Percentiles rank a stretch among this genome's conserved stretches.
Conservation (phyloP, 2,113 vertebrate species). For the Scalopus aquaticus region DNA sequence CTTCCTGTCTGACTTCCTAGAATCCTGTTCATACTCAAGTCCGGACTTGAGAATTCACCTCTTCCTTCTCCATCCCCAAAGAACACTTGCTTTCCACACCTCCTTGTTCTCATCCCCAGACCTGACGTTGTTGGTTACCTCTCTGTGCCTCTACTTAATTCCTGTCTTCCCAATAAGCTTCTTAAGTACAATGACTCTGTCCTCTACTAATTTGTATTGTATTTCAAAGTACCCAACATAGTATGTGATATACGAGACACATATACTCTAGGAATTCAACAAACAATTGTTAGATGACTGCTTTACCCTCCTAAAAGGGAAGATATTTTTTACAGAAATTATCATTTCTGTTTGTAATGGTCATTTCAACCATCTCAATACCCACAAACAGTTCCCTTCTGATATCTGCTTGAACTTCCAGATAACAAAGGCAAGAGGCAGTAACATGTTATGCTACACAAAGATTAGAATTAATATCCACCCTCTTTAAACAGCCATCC, state of each 20-base stretch:
- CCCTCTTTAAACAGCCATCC: constrained; percentile 77
- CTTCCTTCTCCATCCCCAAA: background rate
- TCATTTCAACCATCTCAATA: constrained; percentile 59
- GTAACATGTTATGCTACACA: constrained; percentile 66
- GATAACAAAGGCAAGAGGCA: constrained; percentile 49
- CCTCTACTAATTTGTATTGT: constrained; percentile 26
- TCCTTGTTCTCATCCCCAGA: background rate
- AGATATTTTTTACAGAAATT: constrained; percentile 54
- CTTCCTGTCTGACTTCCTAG: constrained; percentile 15
- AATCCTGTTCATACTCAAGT: background rate
- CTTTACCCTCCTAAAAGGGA: constrained; percentile 42
- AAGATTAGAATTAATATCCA: constrained; percentile 84
- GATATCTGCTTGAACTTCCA: constrained; percentile 54
- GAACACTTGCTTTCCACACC: background rate
- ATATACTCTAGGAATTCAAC: background rate
- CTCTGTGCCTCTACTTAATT: background rate
- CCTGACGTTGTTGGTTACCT: background rate
- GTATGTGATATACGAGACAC: background rate
- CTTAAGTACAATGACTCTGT: background rate
- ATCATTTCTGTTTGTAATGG: constrained; percentile 51
- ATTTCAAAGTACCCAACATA: background rate
- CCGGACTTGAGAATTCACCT: background rate
- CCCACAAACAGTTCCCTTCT: constrained; percentile 72
- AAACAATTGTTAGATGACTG: background rate
- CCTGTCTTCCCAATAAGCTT: background rate